A percentile compares a stretch with the other conserved stretches of the same genome.
Conservation (phyloP, 92 coral and sea anemone species). For the Diadumene lineata region DNA sequence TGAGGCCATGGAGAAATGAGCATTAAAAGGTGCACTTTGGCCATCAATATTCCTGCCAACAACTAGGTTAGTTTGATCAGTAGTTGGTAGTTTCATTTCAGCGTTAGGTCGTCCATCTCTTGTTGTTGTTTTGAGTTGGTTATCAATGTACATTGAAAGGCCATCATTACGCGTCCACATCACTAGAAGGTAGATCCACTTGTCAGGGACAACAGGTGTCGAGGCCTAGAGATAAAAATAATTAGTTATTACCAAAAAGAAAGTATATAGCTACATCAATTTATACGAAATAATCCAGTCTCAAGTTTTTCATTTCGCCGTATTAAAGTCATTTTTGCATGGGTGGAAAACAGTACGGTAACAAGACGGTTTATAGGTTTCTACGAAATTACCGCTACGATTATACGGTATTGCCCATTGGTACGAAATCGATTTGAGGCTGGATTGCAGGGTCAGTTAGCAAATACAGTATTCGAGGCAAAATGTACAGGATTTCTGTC, state of each 20-base stretch:
- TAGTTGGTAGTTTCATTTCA: slow-evolving; percentile 38
- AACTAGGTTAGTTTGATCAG: slow-evolving; percentile 74
- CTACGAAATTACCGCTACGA: too few relatives aligned
- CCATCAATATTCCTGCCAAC: slow-evolving; percentile 88
- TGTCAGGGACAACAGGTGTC: slow-evolving; percentile 45
- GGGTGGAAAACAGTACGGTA: too few relatives aligned
- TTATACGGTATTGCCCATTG: too few relatives aligned
- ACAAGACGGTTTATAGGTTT: too few relatives aligned
- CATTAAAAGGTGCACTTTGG: slow-evolving; percentile 71
- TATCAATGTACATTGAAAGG: slow-evolving; percentile 71
- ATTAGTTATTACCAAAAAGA: neutral
- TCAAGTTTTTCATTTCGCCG: too few relatives aligned
- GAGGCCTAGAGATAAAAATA: slow-evolving; percentile 42
- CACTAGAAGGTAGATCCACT: slow-evolving; percentile 76
- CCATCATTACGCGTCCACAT: slow-evolving; percentile 88
- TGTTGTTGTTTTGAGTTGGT: slow-evolving; percentile 47
- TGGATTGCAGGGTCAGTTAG: too few relatives aligned
- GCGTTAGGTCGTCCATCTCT: slow-evolving; percentile 50
- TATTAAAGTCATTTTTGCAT: too few relatives aligned
- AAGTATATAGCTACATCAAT: neutral
- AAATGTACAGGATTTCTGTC: too few relatives aligned
- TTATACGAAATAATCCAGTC: too few relatives aligned
- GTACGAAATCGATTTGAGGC: too few relatives aligned
- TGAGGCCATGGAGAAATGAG: slow-evolving; percentile 76
- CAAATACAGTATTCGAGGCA: too few relatives aligned